Evolutionary conservation across 2,113 vertebrate genomes (phyloP).

Genomic region (Grus americana): DNA sequence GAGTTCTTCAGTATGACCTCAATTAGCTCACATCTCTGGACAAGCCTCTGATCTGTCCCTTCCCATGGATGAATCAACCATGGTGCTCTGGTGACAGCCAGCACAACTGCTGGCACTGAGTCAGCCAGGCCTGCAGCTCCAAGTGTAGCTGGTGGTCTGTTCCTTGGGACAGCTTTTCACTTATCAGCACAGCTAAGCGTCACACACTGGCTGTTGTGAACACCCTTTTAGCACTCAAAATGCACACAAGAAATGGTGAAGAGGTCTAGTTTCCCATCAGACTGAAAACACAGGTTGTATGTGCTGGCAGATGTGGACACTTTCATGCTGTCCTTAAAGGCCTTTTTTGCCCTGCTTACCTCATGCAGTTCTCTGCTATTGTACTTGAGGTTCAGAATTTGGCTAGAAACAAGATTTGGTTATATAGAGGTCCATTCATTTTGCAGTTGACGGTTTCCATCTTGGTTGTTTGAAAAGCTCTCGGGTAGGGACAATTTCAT

Average conservation of each 20-base stretch:
- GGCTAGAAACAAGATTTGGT: neutral
- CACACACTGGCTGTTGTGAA: neutral
- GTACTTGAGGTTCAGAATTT: neutral
- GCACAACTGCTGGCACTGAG: neutral
- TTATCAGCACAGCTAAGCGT: neutral
- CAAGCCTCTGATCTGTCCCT: neutral
- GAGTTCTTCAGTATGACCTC: neutral
- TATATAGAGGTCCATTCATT: neutral
- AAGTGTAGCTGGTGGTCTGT: neutral
- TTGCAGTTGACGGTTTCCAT: neutral
- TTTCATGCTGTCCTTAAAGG: neutral
- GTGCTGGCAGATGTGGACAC: neutral
- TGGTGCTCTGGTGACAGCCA: neutral
- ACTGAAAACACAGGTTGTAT: neutral
- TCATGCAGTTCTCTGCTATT: neutral
- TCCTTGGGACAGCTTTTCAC: neutral
- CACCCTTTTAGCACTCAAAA: neutral
- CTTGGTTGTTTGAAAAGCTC: neutral
- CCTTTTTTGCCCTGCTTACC: neutral
- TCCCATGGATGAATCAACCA: neutral
- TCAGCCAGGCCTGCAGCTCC: neutral
- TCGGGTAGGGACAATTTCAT: neutral
- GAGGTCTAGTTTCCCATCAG: neutral
- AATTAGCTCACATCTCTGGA: fast-evolving
- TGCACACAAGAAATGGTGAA: neutral